These are phyloP conservation scores for Hylaeus anthracinus DNA, from an alignment of 1,140 invertebrate species.

Conservation along the genomic window DNA sequence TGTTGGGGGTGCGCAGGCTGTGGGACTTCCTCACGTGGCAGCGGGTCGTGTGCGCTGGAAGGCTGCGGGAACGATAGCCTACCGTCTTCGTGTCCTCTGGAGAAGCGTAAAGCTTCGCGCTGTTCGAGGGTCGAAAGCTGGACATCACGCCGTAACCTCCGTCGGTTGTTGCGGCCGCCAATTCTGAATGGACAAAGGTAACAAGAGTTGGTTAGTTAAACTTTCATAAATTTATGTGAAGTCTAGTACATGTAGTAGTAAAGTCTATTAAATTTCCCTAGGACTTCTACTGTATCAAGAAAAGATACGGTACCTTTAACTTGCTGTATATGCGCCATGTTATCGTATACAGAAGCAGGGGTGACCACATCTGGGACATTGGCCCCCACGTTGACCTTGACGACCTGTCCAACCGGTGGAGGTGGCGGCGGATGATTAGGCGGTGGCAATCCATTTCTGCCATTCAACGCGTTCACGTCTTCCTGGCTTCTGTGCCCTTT, in stretches of 20 bases:
- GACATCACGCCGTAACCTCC: conserved; percentile 85
- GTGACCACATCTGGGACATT: conserved; percentile 77
- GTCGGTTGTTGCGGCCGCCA: conserved; percentile 76
- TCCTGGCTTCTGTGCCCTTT: conserved; percentile 89
- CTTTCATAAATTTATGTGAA: no score
- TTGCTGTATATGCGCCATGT: conserved; percentile 79
- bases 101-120: conserved; percentile 93
- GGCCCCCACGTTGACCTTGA: conserved; percentile 86
- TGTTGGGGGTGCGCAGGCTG: conserved; percentile 82
- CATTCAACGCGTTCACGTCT: conserved; percentile 84
- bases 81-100: conserved; percentile 91
- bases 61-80: conserved; percentile 86
- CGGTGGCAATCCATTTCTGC: conserved; percentile 83
- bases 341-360: conserved; percentile 78
- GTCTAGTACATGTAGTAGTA: no score
- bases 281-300: background rate
- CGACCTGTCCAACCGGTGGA: conserved; percentile 86
- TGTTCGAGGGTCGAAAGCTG: conserved; percentile 91
- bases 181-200: conserved; percentile 60
- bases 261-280: no score
- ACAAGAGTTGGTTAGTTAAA: no score
- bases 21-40: conserved; percentile 85
- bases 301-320: conserved; percentile 75
- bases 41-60: conserved; percentile 81
- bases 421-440: conserved; percentile 87